These are phyloP conservation scores for Macquaria ambigua DNA, from an alignment of 2,113 vertebrate species.

Conservation along the genomic window DNA sequence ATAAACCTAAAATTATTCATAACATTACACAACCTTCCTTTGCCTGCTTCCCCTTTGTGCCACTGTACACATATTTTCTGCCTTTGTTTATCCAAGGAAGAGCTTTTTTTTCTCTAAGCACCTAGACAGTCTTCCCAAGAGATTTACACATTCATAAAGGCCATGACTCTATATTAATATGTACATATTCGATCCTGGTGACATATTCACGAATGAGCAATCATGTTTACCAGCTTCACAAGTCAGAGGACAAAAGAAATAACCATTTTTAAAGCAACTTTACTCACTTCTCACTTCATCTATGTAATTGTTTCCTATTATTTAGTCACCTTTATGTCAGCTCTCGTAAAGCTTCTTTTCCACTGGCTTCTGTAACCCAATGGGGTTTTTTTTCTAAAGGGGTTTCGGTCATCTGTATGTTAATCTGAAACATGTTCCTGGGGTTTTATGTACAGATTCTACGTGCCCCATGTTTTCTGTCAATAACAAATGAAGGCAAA, in stretches of 20 bases:
- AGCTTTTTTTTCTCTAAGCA: constrained; percentile 13
- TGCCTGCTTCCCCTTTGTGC: constrained; percentile 10
- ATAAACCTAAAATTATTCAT: constrained; percentile 6
- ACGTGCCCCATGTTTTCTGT: background rate
- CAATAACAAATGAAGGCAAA: background rate
- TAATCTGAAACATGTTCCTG: background rate
- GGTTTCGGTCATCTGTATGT: background rate
- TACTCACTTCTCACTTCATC: background rate
- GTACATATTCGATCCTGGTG: background rate
- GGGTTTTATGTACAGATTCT: constrained; percentile 1
- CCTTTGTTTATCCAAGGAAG: constrained; percentile 7
- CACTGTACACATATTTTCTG: background rate
- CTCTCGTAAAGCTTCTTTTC: background rate
- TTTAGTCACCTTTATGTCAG: background rate
- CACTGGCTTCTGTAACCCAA: background rate
- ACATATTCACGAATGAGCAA: constrained; percentile 18
- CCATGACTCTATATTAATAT: background rate
- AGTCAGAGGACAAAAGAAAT: constrained; percentile 28
- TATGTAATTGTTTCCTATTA: background rate
- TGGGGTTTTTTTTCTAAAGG: background rate
- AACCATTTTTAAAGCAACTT: background rate
- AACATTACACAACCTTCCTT: background rate
- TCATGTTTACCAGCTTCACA: background rate
- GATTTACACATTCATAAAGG: constrained; percentile 22
- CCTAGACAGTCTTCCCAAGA: background rate